Evolutionary conservation across 2,113 vertebrate species (phyloP).

Genomic region (Nothobranchius furzeri): DNA sequence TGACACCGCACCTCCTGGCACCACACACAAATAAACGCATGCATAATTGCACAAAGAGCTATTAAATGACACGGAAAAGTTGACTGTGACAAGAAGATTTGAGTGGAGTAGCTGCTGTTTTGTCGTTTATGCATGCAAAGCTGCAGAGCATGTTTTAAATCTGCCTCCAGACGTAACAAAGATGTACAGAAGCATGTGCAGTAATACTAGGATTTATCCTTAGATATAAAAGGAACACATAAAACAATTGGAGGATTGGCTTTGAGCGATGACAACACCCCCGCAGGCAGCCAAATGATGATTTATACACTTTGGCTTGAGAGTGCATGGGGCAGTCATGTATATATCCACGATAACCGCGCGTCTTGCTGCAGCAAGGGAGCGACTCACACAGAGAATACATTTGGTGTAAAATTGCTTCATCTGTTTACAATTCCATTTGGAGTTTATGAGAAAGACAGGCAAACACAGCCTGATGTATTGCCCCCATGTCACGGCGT

Average conservation of each 20-base stretch:
- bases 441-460: slow-evolving; percentile 79
- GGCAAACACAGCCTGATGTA: slow-evolving; percentile 79
- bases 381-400: slow-evolving; percentile 64
- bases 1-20: slow-evolving; percentile 38
- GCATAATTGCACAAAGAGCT: slow-evolving; percentile 39
- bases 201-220: slow-evolving; percentile 73
- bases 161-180: slow-evolving; percentile 39
- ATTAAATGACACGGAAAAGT: slow-evolving; percentile 70
- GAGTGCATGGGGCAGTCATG: slow-evolving; percentile 64
- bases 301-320: slow-evolving; percentile 73
- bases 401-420: slow-evolving; percentile 77
- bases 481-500: slow-evolving; percentile 75
- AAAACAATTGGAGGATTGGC: slow-evolving; percentile 59
- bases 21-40: slow-evolving; percentile 36
- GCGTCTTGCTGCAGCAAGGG: slow-evolving; percentile 44
- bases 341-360: slow-evolving; percentile 51
- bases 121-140: not conserved
- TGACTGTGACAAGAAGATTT: slow-evolving; percentile 45
- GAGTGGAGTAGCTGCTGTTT: slow-evolving; percentile 37
- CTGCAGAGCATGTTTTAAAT: slow-evolving; percentile 12
- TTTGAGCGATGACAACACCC: slow-evolving; percentile 78
- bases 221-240: slow-evolving; percentile 67
- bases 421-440: slow-evolving; percentile 82
- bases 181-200: slow-evolving; percentile 49
- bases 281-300: slow-evolving; percentile 67